Evolutionary conservation across 2,113 vertebrate genomes (phyloP), one percentile per base, ranked within the genome.

Genomic region (Etheostoma spectabile): DNA sequence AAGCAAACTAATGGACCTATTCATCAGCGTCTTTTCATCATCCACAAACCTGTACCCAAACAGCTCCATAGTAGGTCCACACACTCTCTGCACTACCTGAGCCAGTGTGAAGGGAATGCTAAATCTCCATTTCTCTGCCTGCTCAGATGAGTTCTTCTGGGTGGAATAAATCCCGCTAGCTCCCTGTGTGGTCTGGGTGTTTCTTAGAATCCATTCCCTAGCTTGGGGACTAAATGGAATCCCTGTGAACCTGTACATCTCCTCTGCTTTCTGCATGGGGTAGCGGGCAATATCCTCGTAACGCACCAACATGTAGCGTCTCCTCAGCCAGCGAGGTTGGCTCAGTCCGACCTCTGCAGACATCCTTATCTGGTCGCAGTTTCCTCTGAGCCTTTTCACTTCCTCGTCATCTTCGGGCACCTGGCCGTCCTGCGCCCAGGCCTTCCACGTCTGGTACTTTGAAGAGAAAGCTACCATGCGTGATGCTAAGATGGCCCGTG

Each of bases 41-140:
- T 85, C 48, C 72, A 95, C 97, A 93, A 97, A 88, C 74, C 93
- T 97, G 93, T 99, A 99, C 77, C 98, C 98, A 0, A 99, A 99
- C 73, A 99, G 92, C 22, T 61, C 94, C 98, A 99, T 99, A 89
- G 97, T 95, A 0, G 97, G 96, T 16, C 93, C 96, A 6, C 98
- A 99, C 78, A 96, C 96, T 0, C 94, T 94, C 94, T 99, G 98
- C 65, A 99, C 97, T 70, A 96, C 96, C 93, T 98, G 96, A 0
- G 96, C 97, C 84, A 99, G 89, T 84, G 98, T 97, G 92, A 98
- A 99, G 48, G 97, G 97, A 78, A 99, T 97, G 87, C 92, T 95
- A 86, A 97, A 97, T 24, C 98, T 94, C 98, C 98, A 99, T 88
- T 99, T 98, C 89, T 99, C 97, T 0, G 97, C 97, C 91, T 99